Base-by-base conservation (phyloP, 2,797 vertebrate species). In the Paratrypauchen microcephalus region DNA sequence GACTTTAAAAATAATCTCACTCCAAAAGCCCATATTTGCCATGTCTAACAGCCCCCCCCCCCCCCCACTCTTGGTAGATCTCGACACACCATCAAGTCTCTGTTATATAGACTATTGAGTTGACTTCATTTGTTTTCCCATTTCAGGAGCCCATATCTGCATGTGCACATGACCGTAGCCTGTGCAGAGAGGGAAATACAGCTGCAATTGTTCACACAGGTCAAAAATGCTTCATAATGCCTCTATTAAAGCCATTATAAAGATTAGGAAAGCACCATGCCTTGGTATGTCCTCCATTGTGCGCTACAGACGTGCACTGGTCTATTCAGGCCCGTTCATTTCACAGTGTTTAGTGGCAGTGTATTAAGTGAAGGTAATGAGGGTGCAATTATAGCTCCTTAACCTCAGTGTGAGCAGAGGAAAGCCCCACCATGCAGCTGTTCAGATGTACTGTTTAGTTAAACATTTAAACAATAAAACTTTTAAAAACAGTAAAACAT, bases 171-270 rank as follows among this genome's bases (percentile, higher is more conserved):
- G 59, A 66, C 2, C 1, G 45, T 55, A 60, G 61, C 74, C 77
- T 75, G 65, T 72, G 65, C 0, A 63, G 70, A 30, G 68, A 70
- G 62, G 55, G 65, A 80, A 74, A 78, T 28, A 36, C 71, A 75
- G 64, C 36, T 50, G 52, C 78, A 81, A 85, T 84, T 80, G 66
- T 72, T 59, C 70, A 6, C 60, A 45, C 69, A 79, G 84, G 82
- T 88, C 76, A 79, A 62, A 60, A 68, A 80, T 66, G 64, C 78
- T 70, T 73, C 69, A 74, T 84, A 86, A 88, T 88, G 16, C 77
- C 61, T 88, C 79, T 78, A 80, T 88, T 88, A 85, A 62, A 82
- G 81, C 83, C 75, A 82, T 88, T 36, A 36, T 9, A 36, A 36
- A 36, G 32, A 36, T 36, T 88, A 79, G 64, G 60, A 23, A 72